These are phyloP conservation scores for Drosophila borborema DNA, from an alignment of 2,888 invertebrate species.

Conservation along the genomic window DNA sequence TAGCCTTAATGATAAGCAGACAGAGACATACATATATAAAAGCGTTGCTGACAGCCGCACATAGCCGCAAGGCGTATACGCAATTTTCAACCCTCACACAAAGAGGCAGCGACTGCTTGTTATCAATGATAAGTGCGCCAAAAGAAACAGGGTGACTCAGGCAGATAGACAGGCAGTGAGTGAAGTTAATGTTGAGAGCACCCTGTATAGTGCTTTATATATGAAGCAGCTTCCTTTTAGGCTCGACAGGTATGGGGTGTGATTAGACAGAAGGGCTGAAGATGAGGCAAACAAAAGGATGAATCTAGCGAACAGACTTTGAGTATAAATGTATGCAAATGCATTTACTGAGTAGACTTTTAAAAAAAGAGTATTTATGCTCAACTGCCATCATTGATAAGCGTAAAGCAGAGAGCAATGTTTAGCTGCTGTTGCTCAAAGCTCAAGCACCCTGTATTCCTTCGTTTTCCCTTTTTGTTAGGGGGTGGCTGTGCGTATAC, in stretches of 20 bases:
- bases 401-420: no score
- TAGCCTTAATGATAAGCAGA: conserved; percentile 49
- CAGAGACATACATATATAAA: conserved; percentile 20
- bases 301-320: no score
- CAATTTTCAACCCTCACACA: conserved; percentile 73
- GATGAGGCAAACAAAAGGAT: no score
- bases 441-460: conserved; percentile 20
- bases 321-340: no score
- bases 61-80: conserved; percentile 53
- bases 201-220: conserved; percentile 20
- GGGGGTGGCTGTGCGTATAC: conserved; percentile 64
- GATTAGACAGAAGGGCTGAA: no score
- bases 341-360: no score
- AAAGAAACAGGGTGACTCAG: conserved; percentile 62
- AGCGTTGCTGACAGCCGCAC: conserved; percentile 30
- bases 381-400: no score
- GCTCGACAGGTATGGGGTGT: neutral
- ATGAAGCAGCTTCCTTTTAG: neutral
- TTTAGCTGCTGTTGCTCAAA: neutral
- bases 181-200: conserved; percentile 7
- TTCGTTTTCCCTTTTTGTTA: conserved; percentile 34
- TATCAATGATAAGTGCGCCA: conserved; percentile 74
- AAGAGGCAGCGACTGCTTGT: conserved; percentile 46
- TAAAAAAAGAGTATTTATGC: no score
- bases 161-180: neutral